A percentile compares a stretch with the other conserved stretches of the same genome.
These are phyloP conservation scores for Tricholaema leucomelas DNA, from an alignment of 2,113 vertebrate species.

Conservation along the genomic window DNA sequence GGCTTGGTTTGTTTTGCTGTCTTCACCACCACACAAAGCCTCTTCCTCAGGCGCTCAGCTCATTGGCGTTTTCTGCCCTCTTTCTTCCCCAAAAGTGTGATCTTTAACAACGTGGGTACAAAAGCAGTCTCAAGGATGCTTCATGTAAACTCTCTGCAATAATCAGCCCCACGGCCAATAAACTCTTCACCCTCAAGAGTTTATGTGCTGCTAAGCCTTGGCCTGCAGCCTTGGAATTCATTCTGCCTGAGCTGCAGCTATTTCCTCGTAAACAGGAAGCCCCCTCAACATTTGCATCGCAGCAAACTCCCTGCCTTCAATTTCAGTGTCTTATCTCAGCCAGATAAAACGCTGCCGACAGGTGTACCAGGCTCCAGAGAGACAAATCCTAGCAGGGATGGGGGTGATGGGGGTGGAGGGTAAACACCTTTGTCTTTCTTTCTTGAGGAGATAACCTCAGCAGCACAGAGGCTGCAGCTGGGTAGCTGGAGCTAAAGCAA, in stretches of 20 bases:
- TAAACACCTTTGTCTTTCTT: not conserved
- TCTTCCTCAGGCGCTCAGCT: not conserved
- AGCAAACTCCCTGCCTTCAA: not conserved
- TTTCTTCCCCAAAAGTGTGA: not conserved
- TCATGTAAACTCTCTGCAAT: not conserved
- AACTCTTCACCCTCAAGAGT: conserved; percentile 11
- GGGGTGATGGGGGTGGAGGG: too few species aligned
- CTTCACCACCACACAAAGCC: not conserved
- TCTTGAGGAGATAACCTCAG: not conserved
- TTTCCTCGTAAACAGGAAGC: conserved; percentile 56
- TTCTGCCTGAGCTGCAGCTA: conserved; percentile 28
- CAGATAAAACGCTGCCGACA: not conserved
- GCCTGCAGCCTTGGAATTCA: conserved; percentile 44
- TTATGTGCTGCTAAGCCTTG: conserved; percentile 53
- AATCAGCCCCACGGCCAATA: conserved; percentile 39
- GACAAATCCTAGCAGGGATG: not conserved
- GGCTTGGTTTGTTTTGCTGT: conserved; percentile 28
- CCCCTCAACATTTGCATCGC: conserved; percentile 38
- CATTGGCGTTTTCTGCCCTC: not conserved
- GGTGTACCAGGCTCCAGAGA: not conserved
- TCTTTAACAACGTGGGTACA: not conserved
- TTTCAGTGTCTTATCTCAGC: not conserved
- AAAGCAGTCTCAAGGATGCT: not conserved
- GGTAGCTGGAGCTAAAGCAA: not conserved
- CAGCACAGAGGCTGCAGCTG: not conserved